These are phyloP conservation scores for Adrianichthys oophorus DNA, from an alignment of 2,797 vertebrate genomes.

Conservation along the genomic window DNA sequence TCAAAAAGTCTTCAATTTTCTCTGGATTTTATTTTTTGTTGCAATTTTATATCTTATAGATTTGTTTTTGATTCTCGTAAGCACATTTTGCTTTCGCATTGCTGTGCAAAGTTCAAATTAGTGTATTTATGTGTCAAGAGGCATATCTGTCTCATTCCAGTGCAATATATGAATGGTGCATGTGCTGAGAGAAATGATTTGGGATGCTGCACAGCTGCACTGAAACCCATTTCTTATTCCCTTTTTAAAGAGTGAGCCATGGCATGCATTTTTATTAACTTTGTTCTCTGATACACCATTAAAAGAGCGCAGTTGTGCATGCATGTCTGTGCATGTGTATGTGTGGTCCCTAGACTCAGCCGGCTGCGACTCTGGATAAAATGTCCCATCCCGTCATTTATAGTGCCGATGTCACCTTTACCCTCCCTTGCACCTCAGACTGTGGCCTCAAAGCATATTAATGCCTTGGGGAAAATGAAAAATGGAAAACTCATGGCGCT, in stretches of 20 bases:
- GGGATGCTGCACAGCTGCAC: constrained; percentile 57
- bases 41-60: no score
- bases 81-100: neutral
- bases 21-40: no score
- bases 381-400: constrained; percentile 39
- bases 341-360: constrained; percentile 43
- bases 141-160: constrained; percentile 9
- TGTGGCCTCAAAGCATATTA: constrained; percentile 2
- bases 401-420: constrained; percentile 25
- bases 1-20: no score
- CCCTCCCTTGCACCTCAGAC: constrained; percentile 17
- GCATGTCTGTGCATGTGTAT: constrained; percentile 12
- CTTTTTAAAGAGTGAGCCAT: constrained; percentile 68
- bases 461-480: no score
- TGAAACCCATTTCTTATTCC: constrained; percentile 69
- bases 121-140: neutral
- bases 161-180: constrained; percentile 38
- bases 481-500: neutral
- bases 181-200: constrained; percentile 48
- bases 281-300: constrained; percentile 73
- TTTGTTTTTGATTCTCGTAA: constrained; percentile 9
- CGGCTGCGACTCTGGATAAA: constrained; percentile 46
- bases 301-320: constrained; percentile 50
- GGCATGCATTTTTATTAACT: constrained; percentile 73
- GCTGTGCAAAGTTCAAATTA: neutral